Conservation (phyloP, 1,140 invertebrate species). For the Anadara kagoshimensis region DNA sequence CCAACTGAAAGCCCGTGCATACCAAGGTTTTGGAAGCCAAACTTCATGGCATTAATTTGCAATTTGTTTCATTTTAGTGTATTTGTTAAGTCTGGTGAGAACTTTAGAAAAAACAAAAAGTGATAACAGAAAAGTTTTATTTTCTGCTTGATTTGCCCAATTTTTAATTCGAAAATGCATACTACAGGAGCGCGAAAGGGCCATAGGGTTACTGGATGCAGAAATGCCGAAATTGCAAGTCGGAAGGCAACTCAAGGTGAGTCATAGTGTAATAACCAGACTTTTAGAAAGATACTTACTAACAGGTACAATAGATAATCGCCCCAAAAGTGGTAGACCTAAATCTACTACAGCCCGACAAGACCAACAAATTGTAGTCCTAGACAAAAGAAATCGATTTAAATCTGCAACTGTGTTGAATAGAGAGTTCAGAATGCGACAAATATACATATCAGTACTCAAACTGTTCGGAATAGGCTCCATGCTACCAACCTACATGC, state of each 20-base stretch:
- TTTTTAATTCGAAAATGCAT: background rate
- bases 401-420: background rate
- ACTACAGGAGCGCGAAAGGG: background rate
- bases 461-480: slow-evolving; percentile 4
- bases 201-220: background rate
- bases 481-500: slow-evolving; percentile 9
- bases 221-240: background rate
- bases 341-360: no score
- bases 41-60: no score
- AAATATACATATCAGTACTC: background rate
- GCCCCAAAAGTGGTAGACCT: background rate
- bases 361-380: background rate
- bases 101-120: no score
- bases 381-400: background rate
- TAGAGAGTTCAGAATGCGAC: no score
- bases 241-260: no score
- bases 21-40: no score
- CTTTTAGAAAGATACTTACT: background rate
- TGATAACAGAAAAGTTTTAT: no score
- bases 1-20: no score
- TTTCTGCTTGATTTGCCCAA: no score
- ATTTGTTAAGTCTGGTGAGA: no score
- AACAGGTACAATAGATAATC: background rate
- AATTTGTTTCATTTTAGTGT: no score
- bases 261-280: background rate